Evolutionary conservation across 1,140 invertebrate genomes (phyloP).

Genomic region (Meloidogyne chitwoodi): DNA sequence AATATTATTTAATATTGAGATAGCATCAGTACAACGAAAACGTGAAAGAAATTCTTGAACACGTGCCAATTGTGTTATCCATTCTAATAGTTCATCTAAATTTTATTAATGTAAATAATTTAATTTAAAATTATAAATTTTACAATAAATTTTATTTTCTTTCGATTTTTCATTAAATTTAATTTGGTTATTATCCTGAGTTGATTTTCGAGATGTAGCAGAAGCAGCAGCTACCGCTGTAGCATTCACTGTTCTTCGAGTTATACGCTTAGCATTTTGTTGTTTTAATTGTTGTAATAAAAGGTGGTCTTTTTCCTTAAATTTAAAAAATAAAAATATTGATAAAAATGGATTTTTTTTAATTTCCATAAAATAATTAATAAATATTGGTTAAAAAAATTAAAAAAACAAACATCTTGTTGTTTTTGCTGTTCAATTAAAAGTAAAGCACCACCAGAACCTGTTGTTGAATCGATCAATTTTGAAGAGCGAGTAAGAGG

Average conservation of each 20-base stretch:
- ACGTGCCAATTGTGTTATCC: slow-evolving; percentile 35
- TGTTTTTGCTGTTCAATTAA: slow-evolving; percentile 18
- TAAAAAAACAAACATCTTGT: background rate
- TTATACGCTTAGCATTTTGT: background rate
- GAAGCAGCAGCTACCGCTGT: background rate
- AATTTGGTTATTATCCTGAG: background rate
- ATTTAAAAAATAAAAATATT: background rate
- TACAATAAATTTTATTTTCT: slow-evolving; percentile 1
- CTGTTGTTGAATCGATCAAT: background rate
- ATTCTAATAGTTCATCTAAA: slow-evolving; percentile 32
- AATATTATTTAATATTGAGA: slow-evolving; percentile 15
- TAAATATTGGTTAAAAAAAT: background rate
- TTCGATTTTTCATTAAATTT: background rate
- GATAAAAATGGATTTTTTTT: too few species aligned
- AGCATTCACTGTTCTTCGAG: background rate
- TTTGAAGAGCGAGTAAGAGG: slow-evolving; percentile 1
- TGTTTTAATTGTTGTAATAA: background rate
- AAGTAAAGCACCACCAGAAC: slow-evolving; percentile 5
- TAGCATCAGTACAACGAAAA: slow-evolving; percentile 33
- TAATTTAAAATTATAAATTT: background rate
- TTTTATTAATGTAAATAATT: background rate
- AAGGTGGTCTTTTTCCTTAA: background rate
- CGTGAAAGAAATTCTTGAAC: slow-evolving; percentile 38
- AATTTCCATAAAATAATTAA: too few species aligned
- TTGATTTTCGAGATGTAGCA: background rate